Conservation (phyloP, 2,888 invertebrate genomes). For the Ectemnius cavifrons region DNA sequence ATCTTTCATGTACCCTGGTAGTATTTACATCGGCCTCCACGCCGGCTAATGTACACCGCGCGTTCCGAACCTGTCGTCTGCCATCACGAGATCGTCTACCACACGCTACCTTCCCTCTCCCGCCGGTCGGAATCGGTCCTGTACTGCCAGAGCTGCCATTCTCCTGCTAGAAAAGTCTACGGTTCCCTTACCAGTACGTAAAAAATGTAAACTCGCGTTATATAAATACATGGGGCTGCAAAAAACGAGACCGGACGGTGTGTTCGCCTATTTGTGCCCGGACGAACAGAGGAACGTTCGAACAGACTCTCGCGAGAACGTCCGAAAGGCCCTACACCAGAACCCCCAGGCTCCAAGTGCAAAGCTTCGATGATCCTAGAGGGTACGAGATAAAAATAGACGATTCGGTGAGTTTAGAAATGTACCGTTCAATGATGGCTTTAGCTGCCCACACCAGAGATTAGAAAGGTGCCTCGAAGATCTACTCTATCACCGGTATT, state of each 20-base stretch:
- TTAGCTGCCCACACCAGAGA: background rate
- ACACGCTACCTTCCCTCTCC: too few relatives aligned
- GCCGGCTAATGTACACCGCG: conserved; percentile 7
- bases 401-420: background rate
- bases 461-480: background rate
- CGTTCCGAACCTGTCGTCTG: conserved; percentile 1
- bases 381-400: conserved; percentile 5
- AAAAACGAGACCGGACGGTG: conserved; percentile 2
- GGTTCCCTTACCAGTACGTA: background rate
- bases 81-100: conserved; percentile 28
- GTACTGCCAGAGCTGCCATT: background rate
- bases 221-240: conserved; percentile 2
- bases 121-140: too few relatives aligned
- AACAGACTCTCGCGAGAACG: background rate
- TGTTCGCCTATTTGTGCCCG: background rate
- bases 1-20: conserved; percentile 72
- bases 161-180: background rate
- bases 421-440: background rate
- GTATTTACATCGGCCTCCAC: conserved; percentile 69
- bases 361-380: conserved; percentile 1
- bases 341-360: background rate
- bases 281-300: conserved; percentile 7
- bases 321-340: background rate
- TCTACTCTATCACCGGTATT: conserved; percentile 9
- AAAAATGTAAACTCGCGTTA: conserved; percentile 7